Base-by-base conservation (phyloP, 2,113 vertebrate genomes). In the Nipponia nippon region DNA sequence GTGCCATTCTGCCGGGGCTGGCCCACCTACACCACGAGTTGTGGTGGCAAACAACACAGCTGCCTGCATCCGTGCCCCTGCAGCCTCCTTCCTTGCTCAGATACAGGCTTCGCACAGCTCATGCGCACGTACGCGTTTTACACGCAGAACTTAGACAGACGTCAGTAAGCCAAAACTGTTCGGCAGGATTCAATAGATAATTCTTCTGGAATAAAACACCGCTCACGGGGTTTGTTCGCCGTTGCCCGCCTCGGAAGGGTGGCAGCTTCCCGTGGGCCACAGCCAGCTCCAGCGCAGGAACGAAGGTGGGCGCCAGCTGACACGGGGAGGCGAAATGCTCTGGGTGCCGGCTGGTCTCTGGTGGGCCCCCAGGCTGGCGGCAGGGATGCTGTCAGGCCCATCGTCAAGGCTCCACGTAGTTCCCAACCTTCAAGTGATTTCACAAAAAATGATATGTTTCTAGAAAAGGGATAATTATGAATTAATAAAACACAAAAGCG, bases 1-100 rank as follows among this genome's bases (percentile, higher is more conserved):
- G 79, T 15, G 50, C 34, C 65, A 1, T 13, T 17, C 53, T 42
- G 66, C 80, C 44, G 1, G 7, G 10, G 36, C 36, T 22, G 81
- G 44, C 46, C 44, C 53, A 17, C 21, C 29, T 5, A 2, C 4
- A 7, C 18, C 44, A 7, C 2, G 0, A 4, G 4, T 27, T 6
- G 46, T 3, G 50, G n/a, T 1, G 10, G 67, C 49, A 27, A 53
- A 55, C n/a, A 49, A 25, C 32, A 50, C 36, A 30, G 8, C 44
- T 16, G 50, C 50, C 50, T 1, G 3, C 52, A 7, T 5, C 8
- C 1, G 15, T 14, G 36, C 70, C 34, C 44, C 87, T 7, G 22
- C 26, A 10, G 38, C 3, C 38, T 18, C 70, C 27, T 36, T 25
- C 30, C 59, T 11, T 11, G 16, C 36, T 49, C 30, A 17, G 3